phyloP scores from a whole-genome alignment of 30 jellyfish, hydroid and myxozoan species.

The Cassiopea andromeda region DNA sequence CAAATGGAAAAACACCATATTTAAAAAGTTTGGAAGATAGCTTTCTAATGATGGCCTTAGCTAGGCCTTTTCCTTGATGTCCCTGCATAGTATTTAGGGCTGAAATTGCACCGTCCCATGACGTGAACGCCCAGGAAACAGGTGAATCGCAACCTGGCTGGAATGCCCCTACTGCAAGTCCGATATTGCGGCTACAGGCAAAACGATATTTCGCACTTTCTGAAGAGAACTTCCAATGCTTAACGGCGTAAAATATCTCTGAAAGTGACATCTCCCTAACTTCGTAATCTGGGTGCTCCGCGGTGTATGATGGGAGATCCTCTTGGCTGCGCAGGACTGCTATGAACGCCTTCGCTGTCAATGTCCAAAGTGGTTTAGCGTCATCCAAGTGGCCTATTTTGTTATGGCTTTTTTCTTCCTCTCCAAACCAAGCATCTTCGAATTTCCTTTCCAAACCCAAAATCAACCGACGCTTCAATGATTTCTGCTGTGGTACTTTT shows the following conservation, averaged over 20 bases:
- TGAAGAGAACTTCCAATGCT: slow-evolving; percentile 55
- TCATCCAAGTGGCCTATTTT: background rate
- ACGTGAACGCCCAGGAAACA: slow-evolving; percentile 64
- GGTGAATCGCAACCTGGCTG: slow-evolving; percentile 33
- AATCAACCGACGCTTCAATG: background rate
- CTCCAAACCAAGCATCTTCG: background rate
- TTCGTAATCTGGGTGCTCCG: slow-evolving; percentile 25
- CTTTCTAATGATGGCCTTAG: slow-evolving; percentile 45
- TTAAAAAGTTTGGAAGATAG: slow-evolving; percentile 17
- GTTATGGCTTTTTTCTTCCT: background rate
- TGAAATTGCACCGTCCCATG: slow-evolving; percentile 76
- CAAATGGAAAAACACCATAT: slow-evolving; percentile 48
- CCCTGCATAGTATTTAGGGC: slow-evolving; percentile 59
- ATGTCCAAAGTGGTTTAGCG: background rate
- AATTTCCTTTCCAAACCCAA: background rate
- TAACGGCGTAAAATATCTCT: slow-evolving; percentile 48
- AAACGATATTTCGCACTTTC: slow-evolving; percentile 32
- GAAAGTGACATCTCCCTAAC: slow-evolving; percentile 49
- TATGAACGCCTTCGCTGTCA: slow-evolving; percentile 22
- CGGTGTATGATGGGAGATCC: background rate
- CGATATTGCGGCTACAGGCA: slow-evolving; percentile 40
- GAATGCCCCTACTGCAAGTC: slow-evolving; percentile 66
- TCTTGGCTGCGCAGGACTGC: slow-evolving; percentile 41
- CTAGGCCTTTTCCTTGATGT: slow-evolving; percentile 60
- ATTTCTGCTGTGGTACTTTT: background rate